Evolutionary conservation across 2,888 invertebrate genomes (phyloP).

Genomic region (Drosophila birchii): DNA sequence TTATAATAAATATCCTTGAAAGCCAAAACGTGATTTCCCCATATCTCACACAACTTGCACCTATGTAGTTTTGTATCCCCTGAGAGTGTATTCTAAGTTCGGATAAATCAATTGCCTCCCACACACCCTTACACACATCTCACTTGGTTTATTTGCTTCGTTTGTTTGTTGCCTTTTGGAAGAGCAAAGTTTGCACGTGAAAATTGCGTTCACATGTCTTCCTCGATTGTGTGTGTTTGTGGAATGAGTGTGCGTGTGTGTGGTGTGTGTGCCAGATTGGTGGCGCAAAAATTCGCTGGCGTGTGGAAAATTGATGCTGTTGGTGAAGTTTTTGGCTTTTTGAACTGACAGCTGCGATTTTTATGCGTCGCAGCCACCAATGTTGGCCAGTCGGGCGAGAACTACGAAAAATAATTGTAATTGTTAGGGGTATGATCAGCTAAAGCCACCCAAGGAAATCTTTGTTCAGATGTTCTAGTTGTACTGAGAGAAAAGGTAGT

Average conservation of each 20-base stretch:
- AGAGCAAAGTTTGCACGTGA: constrained; percentile 73
- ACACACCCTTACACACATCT: constrained; percentile 24
- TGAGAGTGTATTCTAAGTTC: constrained; percentile 55
- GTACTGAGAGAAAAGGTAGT: neutral
- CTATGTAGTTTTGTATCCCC: constrained; percentile 15
- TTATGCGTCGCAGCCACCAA: constrained; percentile 61
- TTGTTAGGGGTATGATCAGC: constrained; percentile 56
- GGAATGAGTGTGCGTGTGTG: constrained; percentile 20
- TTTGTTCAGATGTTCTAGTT: neutral
- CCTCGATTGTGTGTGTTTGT: constrained; percentile 37
- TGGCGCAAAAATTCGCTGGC: constrained; percentile 59
- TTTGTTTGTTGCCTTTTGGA: constrained; percentile 47
- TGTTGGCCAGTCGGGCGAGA: constrained; percentile 26
- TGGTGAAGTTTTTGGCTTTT: constrained; percentile 79
- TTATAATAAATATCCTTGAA: neutral
- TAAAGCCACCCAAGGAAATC: neutral
- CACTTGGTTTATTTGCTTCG: constrained; percentile 59
- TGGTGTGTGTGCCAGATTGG: constrained; percentile 24
- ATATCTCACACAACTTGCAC: neutral
- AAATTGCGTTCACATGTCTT: constrained; percentile 70
- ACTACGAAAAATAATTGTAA: constrained; percentile 74
- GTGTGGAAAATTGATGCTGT: constrained; percentile 76
- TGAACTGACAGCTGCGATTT: constrained; percentile 79
- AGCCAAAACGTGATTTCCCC: neutral
- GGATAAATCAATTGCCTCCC: constrained; percentile 22